Evolutionary conservation across 2,113 vertebrate genomes (phyloP).

Genomic region (Crotalus tigris): DNA sequence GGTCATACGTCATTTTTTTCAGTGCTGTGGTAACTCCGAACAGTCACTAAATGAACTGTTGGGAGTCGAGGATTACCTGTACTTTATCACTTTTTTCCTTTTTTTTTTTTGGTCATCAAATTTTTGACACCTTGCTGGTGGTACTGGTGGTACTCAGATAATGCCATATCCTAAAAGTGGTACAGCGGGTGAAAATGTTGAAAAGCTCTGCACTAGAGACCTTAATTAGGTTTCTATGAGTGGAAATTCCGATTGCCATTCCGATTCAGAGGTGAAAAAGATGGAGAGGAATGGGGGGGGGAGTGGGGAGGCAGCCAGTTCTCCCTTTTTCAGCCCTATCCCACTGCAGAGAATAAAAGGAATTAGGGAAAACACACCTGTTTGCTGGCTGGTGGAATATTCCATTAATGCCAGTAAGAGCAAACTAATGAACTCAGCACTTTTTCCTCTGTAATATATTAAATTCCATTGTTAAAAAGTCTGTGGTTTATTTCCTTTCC

Average conservation of each 20-base stretch:
- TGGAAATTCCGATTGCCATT: neutral
- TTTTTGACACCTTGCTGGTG: too few relatives aligned
- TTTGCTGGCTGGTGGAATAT: too few relatives aligned
- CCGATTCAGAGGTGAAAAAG: neutral
- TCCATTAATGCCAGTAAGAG: neutral
- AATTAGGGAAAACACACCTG: neutral
- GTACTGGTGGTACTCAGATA: too few relatives aligned
- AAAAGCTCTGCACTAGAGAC: neutral
- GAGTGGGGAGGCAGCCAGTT: neutral
- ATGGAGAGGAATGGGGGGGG: neutral
- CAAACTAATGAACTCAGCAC: neutral
- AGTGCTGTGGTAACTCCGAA: too few relatives aligned
- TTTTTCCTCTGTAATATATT: neutral
- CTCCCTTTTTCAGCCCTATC: neutral
- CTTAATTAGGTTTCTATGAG: neutral
- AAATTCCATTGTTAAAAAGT: neutral
- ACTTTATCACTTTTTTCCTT: too few relatives aligned
- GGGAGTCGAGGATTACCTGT: too few relatives aligned
- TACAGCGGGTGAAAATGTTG: too few relatives aligned
- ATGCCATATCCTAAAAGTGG: too few relatives aligned
- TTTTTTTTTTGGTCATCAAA: too few relatives aligned
- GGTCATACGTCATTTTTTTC: too few relatives aligned
- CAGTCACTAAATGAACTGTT: too few relatives aligned
- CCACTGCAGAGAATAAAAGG: neutral
- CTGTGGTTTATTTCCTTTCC: neutral